Conservation (phyloP, 2,113 vertebrate species). For the Fukomys damarensis region DNA sequence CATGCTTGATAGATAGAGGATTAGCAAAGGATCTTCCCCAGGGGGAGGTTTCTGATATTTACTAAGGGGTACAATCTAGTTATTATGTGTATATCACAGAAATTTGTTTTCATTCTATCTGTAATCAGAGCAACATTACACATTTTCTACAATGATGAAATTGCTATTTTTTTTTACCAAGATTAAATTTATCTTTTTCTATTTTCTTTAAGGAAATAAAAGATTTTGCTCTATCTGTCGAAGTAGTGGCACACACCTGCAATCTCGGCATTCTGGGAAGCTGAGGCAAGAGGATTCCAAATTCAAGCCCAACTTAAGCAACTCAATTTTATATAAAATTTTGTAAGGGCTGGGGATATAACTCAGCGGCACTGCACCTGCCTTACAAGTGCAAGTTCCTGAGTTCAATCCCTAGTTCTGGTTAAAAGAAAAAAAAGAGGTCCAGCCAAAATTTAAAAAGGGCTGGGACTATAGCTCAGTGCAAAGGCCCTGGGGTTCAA, state of each 20-base stretch:
- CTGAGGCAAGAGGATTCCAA: background rate
- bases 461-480: background rate
- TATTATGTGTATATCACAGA: constrained; percentile 8
- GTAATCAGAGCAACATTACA: background rate
- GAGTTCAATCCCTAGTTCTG: no score
- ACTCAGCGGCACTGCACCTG: no score
- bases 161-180: background rate
- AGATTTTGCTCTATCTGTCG: background rate
- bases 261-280: background rate
- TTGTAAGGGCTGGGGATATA: background rate
- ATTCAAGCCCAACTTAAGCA: background rate
- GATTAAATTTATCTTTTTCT: constrained; percentile 16
- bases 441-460: background rate
- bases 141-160: background rate
- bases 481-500: background rate
- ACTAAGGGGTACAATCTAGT: background rate
- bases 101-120: constrained; percentile 45
- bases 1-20: background rate
- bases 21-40: constrained; percentile 1
- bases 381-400: no score
- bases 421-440: no score
- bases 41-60: background rate
- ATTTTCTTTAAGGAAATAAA: constrained; percentile 23
- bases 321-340: background rate
- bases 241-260: background rate